These are phyloP conservation scores for Aphodius granarius DNA, from an alignment of 2,888 invertebrate species.

Conservation along the genomic window DNA sequence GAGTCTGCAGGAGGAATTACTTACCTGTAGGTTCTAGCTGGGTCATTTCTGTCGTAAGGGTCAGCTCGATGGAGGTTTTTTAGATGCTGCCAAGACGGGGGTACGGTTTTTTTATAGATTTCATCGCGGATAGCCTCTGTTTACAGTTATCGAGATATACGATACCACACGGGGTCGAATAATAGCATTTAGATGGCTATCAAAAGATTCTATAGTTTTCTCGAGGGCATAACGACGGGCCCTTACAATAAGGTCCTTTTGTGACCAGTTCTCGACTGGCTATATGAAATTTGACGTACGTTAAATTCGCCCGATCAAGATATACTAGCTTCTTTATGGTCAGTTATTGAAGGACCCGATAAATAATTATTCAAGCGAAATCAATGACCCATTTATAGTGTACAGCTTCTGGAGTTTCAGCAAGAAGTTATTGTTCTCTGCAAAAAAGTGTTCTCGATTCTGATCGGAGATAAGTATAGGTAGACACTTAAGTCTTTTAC, in stretches of 20 bases:
- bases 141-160: constrained; percentile 40
- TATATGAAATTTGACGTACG: constrained; percentile 22
- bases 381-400: neutral
- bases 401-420: neutral
- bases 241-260: constrained; percentile 31
- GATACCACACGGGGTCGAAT: constrained; percentile 37
- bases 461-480: neutral
- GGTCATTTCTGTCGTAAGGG: constrained; percentile 22
- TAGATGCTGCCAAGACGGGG: neutral
- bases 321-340: constrained; percentile 4
- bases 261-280: constrained; percentile 21
- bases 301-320: constrained; percentile 14
- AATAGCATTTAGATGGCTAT: constrained; percentile 36
- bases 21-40: neutral
- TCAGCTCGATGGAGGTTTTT: neutral
- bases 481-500: neutral
- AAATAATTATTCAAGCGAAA: neutral
- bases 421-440: neutral
- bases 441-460: neutral
- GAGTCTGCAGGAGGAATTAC: neutral
- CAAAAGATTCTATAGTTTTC: constrained; percentile 37
- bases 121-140: constrained; percentile 36
- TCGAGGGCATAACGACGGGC: constrained; percentile 35
- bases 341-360: constrained; percentile 7
- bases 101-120: constrained; percentile 26